These are phyloP conservation scores for Brenthis ino DNA, from an alignment of 2,888 invertebrate species.

Conservation along the genomic window DNA sequence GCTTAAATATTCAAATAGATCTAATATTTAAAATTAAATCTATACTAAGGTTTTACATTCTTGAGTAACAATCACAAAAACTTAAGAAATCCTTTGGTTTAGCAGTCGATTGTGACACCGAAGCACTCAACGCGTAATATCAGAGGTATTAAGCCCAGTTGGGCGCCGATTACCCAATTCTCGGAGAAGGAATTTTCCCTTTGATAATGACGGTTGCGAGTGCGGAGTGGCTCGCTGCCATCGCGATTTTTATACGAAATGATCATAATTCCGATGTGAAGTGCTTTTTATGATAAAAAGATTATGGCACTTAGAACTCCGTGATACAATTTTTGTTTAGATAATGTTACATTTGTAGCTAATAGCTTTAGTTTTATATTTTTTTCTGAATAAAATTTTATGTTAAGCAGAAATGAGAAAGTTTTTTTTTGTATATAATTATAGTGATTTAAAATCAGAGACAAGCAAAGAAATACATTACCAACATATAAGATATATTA, in stretches of 20 bases:
- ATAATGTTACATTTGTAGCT: neutral
- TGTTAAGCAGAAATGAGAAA: too few relatives aligned
- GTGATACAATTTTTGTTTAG: constrained; percentile 7
- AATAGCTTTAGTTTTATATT: neutral
- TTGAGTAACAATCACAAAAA: neutral
- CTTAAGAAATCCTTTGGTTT: neutral
- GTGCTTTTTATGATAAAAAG: constrained; percentile 47
- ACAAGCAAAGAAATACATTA: too few relatives aligned
- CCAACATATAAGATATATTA: too few relatives aligned
- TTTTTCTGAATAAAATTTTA: neutral
- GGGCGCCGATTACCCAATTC: constrained; percentile 70
- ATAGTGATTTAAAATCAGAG: too few relatives aligned
- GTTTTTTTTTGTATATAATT: too few relatives aligned
- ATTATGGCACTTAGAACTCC: constrained; percentile 15
- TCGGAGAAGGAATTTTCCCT: constrained; percentile 52
- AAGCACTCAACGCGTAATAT: constrained; percentile 37
- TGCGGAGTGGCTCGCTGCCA: constrained; percentile 25
- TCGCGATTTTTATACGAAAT: constrained; percentile 53
- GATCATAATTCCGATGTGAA: constrained; percentile 57
- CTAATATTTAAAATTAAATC: neutral
- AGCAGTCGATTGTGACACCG: constrained; percentile 25
- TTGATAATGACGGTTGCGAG: constrained; percentile 30
- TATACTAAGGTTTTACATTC: too few relatives aligned
- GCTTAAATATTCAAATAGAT: too few relatives aligned
- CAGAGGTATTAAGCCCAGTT: constrained; percentile 60